Base-by-base conservation (phyloP, 2,888 invertebrate species). In the Noctua janthe region DNA sequence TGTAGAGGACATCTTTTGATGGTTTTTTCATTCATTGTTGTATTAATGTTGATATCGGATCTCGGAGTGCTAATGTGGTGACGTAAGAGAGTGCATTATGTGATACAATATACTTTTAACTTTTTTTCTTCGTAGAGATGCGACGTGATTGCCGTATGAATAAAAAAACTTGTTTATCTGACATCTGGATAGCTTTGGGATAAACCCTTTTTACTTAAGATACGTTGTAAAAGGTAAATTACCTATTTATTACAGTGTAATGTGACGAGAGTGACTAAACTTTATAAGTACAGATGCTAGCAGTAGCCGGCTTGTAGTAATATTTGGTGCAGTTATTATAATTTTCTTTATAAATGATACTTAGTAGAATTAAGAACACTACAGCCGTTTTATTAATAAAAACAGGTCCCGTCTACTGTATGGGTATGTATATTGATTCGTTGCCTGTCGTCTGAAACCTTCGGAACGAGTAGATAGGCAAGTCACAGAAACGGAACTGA, bases 21-120 rank as follows among this genome's bases (percentile, higher is more conserved):
- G 88, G 82, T 91, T 90, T 91, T 90, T 90, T 90, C 86, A 87
- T 84, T 84, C 85, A 90, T 90, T 90, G 91, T 93, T 93, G 93
- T 94, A 94, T 94, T 95, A 95, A 91, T 93, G 93, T 92, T 93
- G 94, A 94, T 94, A 94, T 93, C 93, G 91, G 94, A 92, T 93
- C 91, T 85, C 78, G 82, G 89, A 91, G 92, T 93, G 94, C 92
- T 94, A 93, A 94, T 93, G 94, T 93, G 93, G 89, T 88, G 89
- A 91, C 87, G 90, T 75, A 83, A 88, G 83, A 82, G 82, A 89
- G 86, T 88, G 90, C 88, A 88, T 90, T 91, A 90, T 92, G 92
- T 90, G 89, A 82, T 84, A 90, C 82, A 90, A 85, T 87, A 89
- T 89, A 88, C 89, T 89, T 88, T 83, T 59, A 83, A 80, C 67